These are phyloP conservation scores for Acleris holmiana DNA, from an alignment of 2,888 invertebrate species.

Conservation along the genomic window DNA sequence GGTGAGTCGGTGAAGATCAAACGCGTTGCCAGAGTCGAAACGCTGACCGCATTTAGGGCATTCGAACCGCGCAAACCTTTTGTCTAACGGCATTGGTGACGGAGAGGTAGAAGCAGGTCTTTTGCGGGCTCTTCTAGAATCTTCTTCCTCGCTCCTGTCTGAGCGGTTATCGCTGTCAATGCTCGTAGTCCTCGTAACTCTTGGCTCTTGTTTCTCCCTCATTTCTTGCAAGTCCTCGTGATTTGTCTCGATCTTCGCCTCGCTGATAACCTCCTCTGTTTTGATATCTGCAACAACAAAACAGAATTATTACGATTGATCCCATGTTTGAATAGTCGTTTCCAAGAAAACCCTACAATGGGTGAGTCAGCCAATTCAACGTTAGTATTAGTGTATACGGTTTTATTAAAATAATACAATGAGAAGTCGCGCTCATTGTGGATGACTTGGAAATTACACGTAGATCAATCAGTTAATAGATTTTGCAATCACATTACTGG, in stretches of 20 bases:
- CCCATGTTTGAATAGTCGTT: conserved; percentile 76
- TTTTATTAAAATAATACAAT: conserved; percentile 70
- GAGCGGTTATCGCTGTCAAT: conserved; percentile 84
- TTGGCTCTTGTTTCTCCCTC: conserved; percentile 64
- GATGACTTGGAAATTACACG: conserved; percentile 40
- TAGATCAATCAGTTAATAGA: conserved; percentile 70
- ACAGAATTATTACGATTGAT: conserved; percentile 66
- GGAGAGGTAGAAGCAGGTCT: conserved; percentile 73
- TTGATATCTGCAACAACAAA: conserved; percentile 82
- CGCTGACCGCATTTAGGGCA: conserved; percentile 90
- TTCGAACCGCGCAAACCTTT: conserved; percentile 79
- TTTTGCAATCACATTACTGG: conserved; percentile 41
- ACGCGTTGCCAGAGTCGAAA: conserved; percentile 89
- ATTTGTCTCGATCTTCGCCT: conserved; percentile 72
- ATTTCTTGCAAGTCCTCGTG: conserved; percentile 63
- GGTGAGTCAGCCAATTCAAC: conserved; percentile 77
- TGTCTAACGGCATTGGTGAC: conserved; percentile 67
- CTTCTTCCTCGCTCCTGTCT: conserved; percentile 81
- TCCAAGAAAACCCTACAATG: conserved; percentile 81
- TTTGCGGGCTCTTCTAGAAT: conserved; percentile 65
- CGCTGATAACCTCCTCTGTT: conserved; percentile 77
- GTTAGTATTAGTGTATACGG: conserved; percentile 57
- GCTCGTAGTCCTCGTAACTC: conserved; percentile 70
- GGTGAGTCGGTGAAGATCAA: conserved; percentile 88
- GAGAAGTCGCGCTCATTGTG: conserved; percentile 62